Evolutionary conservation across 1,140 invertebrate genomes (phyloP), one percentile per base, ranked within the genome.

Genomic region (Telenomus remus): DNA sequence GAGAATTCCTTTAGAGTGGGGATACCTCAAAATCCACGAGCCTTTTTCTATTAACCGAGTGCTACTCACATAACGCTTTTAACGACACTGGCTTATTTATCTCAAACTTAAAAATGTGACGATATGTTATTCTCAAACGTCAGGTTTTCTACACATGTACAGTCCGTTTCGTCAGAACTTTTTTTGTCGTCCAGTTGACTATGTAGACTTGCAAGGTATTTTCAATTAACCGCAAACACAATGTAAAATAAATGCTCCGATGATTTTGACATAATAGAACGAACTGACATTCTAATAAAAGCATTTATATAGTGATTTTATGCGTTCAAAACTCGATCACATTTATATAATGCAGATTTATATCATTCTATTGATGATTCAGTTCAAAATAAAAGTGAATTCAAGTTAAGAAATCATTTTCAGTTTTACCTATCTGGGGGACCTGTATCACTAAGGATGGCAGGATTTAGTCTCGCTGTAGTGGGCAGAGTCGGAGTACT

Each of bases 21-120:
- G 77, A 73, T 76, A 60, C 66, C 68, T 64, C 79, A 71, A 44
- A 56, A 66, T 35, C 63, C 82, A 84, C 81, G 82, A 81, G 82
- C 82, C 84, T 86, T 87, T 87, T 84, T 86, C 83, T 86, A 87
- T 86, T 88, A 86, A 82, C 84, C 70, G 74, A 85, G 82, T 81
- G 81, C 86, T 82, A 81, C 80, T 77, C 66, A 75, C 79, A 80
- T 77, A 76, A 82, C 77, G 76, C 79, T 84, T 83, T 83, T 81
- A 79, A 63, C 80, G 42, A 79, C 79, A 80, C 78, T 53, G 73
- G 78, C 79, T 84, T 84, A 81, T 83, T 85, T 84, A 79, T 79
- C 80, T 77, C 53, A 55, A 44, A 35, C 54, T 60, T 51, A 65
- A 50, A 65, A 66, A 53, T 66, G 75, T 64, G 78, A 81, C 80